Evolutionary conservation across 2,113 vertebrate genomes (phyloP).

Genomic region (Saimiri boliviensis): DNA sequence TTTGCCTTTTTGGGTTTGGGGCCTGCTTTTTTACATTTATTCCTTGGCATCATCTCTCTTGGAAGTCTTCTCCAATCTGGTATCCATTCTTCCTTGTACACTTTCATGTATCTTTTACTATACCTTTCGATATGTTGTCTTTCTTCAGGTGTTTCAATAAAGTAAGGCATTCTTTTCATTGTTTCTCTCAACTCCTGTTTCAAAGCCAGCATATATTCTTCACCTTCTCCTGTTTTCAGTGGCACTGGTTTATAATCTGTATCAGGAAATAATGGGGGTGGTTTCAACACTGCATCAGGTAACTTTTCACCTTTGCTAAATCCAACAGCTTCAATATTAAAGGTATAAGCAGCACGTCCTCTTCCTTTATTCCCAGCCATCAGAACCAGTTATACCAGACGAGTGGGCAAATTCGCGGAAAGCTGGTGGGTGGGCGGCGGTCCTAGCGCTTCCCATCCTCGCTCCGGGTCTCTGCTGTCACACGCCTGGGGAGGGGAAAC

Average conservation of each 20-base stretch:
- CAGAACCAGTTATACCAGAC: not conserved
- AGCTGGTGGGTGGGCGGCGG: not conserved
- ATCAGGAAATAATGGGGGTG: constrained; percentile 88
- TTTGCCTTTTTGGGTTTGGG: no score
- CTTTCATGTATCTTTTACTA: no score
- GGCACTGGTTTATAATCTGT: constrained; percentile 91
- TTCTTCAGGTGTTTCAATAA: constrained; percentile 83
- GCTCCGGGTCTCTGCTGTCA: not conserved
- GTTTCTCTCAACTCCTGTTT: constrained; percentile 93
- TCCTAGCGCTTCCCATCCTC: not conserved
- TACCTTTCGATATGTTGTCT: no score
- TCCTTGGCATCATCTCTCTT: no score
- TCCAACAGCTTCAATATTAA: constrained; percentile 91
- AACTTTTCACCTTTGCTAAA: constrained; percentile 88
- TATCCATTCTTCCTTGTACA: no score
- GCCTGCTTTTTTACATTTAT: no score
- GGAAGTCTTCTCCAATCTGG: no score
- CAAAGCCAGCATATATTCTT: constrained; percentile 93
- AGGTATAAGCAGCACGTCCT: constrained; percentile 88
- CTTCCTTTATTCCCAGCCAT: constrained; percentile 91
- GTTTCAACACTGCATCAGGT: constrained; percentile 87
- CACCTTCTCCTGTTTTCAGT: constrained; percentile 89
- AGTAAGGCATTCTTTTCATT: constrained; percentile 89
- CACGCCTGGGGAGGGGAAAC: not conserved
- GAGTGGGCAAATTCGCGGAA: not conserved